Base-by-base conservation (phyloP, 2,888 invertebrate genomes). In the Nezara viridula region DNA sequence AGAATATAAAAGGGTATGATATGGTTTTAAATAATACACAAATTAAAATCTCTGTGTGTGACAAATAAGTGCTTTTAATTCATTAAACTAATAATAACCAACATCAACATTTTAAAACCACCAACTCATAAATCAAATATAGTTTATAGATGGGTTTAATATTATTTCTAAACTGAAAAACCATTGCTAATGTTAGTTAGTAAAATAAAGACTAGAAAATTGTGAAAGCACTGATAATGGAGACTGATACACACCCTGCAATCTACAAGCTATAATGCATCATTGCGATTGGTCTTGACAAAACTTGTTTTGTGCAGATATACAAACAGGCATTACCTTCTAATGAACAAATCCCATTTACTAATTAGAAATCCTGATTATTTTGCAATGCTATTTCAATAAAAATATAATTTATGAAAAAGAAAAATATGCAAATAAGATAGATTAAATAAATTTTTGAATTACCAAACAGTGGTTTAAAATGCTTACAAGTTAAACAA, bases 121-220 rank as follows among this genome's bases (percentile, higher is more conserved):
- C 21, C 9, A 1, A 73, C 37, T 37, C 32, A 73, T 9, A 73
- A 37, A 37, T 37, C 66, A 73, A 73, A 27, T 27, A 40, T 77
- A 77, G 24, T 47, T 1, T 7, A 44, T 81, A n/a, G 44, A 55
- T 55, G n/a, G 9, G 55, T 40, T 77, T 9, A 40, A 77, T 24
- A 40, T 24, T 24, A 44, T 77, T 44, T 3, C n/a, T 12, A 81
- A 44, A 44, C 44, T 44, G 10, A 81, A 81, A 44, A 81, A 24
- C 24, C 40, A 77, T 77, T 40, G 77, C 21, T 73, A 37, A 37
- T n/a, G 21, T 24, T 21, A 7, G 40, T 77, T 6, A 40, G 12
- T 81, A 40, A 40, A 77, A 40, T n/a, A 44, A 47, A 37, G 81
- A 81, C 81, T 81, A 81, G 44, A 81, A 24, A 77, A n/a, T 47